Conservation (phyloP, 1,140 invertebrate genomes). For the Parasteatoda tepidariorum region DNA sequence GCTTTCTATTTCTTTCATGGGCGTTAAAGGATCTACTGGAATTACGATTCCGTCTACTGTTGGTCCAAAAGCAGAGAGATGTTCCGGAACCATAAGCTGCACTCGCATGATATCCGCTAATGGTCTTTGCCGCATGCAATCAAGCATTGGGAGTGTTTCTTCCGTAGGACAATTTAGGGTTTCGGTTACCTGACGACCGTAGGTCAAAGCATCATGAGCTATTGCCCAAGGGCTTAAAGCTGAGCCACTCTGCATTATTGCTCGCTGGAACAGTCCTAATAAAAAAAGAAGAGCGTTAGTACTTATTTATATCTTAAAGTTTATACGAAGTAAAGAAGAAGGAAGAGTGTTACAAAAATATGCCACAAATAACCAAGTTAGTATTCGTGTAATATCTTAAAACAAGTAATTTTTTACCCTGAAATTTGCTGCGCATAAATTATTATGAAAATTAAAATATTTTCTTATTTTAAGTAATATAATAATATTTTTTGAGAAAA, state of each 20-base stretch:
- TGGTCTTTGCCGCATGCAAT: constrained; percentile 83
- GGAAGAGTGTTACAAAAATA: too few species aligned
- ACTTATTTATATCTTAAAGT: too few species aligned
- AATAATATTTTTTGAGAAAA: too few species aligned
- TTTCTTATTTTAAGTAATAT: too few species aligned
- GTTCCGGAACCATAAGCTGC: constrained; percentile 80
- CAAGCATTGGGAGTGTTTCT: constrained; percentile 79
- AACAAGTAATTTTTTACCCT: too few species aligned
- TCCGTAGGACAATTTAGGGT: constrained; percentile 82
- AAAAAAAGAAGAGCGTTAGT: background rate
- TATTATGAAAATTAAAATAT: too few species aligned
- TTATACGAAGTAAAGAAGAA: too few species aligned
- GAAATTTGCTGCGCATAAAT: too few species aligned
- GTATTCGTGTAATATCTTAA: too few species aligned
- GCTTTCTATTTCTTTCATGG: constrained; percentile 65
- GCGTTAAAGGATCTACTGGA: constrained; percentile 66
- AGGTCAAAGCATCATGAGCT: constrained; percentile 74
- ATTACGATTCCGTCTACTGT: constrained; percentile 80
- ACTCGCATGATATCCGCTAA: constrained; percentile 71
- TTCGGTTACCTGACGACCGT: constrained; percentile 85
- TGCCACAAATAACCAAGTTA: too few species aligned
- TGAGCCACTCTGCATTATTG: constrained; percentile 67
- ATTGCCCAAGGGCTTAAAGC: constrained; percentile 69
- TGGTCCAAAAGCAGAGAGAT: constrained; percentile 88
- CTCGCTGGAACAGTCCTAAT: constrained; percentile 66